phyloP scores from a whole-genome alignment of 2,888 invertebrate species.

The Polyommatus iphigenia region DNA sequence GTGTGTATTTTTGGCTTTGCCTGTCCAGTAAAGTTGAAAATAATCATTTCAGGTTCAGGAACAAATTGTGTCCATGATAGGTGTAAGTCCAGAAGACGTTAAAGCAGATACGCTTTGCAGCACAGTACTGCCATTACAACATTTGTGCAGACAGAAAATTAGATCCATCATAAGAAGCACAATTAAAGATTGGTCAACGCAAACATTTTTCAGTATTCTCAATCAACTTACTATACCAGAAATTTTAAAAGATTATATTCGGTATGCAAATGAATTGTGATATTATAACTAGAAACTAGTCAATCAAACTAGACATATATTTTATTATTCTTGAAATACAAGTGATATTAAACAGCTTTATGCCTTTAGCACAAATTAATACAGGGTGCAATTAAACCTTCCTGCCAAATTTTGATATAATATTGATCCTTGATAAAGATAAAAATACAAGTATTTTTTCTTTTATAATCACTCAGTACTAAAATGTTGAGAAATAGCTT shows the following conservation, averaged over 20 bases:
- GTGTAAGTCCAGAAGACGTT: constrained; percentile 42
- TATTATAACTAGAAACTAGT: neutral
- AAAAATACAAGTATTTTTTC: no score
- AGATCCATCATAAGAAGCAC: constrained; percentile 51
- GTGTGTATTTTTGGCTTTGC: neutral
- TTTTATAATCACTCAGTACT: no score
- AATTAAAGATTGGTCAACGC: constrained; percentile 44
- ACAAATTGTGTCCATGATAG: constrained; percentile 55
- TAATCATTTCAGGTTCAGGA: constrained; percentile 55
- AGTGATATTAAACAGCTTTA: constrained; percentile 2
- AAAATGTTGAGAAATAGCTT: no score
- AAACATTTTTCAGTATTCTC: constrained; percentile 53
- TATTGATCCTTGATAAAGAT: no score
- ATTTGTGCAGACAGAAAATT: constrained; percentile 59
- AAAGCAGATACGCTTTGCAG: constrained; percentile 48
- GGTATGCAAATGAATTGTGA: constrained; percentile 46
- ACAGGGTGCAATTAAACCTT: neutral
- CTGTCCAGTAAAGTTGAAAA: neutral
- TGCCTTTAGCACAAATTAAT: neutral
- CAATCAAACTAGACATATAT: neutral
- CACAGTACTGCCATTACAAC: constrained; percentile 58
- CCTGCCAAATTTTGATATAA: no score
- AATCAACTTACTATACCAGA: constrained; percentile 55
- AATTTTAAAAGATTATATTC: constrained; percentile 56
- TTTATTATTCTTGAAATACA: neutral